Percentiles rank a stretch among this genome's conserved stretches.
These are phyloP conservation scores for Amphiura filiformis DNA, from an alignment of 35 echinoderm and acorn worm species.

Conservation along the genomic window DNA sequence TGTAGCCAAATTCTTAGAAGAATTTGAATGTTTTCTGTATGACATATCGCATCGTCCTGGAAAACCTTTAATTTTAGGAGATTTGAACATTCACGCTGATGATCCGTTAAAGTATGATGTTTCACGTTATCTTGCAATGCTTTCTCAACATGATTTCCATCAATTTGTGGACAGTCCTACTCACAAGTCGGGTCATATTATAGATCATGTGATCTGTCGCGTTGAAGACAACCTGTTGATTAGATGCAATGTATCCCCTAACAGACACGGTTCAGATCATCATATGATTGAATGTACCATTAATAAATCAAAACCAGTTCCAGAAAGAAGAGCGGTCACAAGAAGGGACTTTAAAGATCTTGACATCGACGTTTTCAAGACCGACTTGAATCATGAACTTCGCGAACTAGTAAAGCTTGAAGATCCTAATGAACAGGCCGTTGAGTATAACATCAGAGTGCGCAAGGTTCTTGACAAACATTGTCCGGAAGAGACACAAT, in stretches of 20 bases:
- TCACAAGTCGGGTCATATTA: neutral
- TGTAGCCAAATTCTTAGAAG: neutral
- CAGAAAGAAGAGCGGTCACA: neutral
- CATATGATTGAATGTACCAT: neutral
- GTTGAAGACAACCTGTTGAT: neutral
- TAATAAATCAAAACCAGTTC: neutral
- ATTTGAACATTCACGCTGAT: conserved; percentile 28
- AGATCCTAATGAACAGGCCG: neutral
- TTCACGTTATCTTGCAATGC: neutral
- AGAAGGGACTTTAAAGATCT: neutral
- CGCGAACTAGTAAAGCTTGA: neutral
- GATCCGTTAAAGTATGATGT: neutral
- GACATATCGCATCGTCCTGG: neutral
- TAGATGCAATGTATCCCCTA: no score
- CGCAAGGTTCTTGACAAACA: neutral
- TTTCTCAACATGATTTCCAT: neutral
- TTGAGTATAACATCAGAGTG: neutral
- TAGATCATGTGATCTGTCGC: neutral
- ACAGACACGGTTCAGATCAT: neutral
- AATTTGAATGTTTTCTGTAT: neutral
- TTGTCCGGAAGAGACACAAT: neutral
- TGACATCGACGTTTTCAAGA: neutral
- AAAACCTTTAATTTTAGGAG: neutral
- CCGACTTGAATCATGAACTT: neutral
- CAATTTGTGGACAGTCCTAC: neutral